These are phyloP conservation scores for Channallabes apus DNA, from an alignment of 2,797 vertebrate genomes.

Conservation along the genomic window DNA sequence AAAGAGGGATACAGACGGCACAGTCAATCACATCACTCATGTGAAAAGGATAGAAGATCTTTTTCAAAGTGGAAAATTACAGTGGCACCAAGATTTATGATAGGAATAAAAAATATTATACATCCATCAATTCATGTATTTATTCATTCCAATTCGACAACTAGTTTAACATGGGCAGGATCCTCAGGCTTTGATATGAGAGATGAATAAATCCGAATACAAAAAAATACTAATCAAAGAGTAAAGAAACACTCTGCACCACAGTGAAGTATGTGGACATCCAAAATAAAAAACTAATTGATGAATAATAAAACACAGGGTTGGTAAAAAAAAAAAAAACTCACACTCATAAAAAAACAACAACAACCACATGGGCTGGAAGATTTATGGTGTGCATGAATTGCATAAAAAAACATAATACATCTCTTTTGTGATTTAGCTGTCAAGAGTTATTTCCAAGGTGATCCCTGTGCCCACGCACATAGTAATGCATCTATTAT, in stretches of 20 bases:
- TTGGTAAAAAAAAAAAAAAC: background rate
- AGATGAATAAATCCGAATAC: background rate
- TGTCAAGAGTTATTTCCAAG: conserved; percentile 5
- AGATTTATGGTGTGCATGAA: conserved; percentile 7
- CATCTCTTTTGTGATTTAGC: background rate
- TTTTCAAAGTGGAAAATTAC: background rate
- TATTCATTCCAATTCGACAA: background rate
- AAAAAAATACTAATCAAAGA: background rate
- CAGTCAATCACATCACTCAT: conserved; percentile 21
- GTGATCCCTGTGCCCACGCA: background rate
- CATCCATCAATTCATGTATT: background rate
- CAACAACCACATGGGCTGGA: background rate
- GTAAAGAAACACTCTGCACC: background rate
- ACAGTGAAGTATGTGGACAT: background rate
- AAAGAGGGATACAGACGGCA: background rate
- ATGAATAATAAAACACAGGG: background rate
- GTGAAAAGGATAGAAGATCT: background rate
- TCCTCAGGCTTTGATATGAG: no score
- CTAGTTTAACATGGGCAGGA: background rate
- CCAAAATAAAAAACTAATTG: background rate
- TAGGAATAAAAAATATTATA: background rate
- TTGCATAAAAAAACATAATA: background rate
- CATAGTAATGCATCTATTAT: background rate
- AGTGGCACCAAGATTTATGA: background rate
- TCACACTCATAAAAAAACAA: background rate